These are phyloP conservation scores for Meriones psammophilus DNA, from an alignment of 2,797 vertebrate genomes.

Conservation along the genomic window DNA sequence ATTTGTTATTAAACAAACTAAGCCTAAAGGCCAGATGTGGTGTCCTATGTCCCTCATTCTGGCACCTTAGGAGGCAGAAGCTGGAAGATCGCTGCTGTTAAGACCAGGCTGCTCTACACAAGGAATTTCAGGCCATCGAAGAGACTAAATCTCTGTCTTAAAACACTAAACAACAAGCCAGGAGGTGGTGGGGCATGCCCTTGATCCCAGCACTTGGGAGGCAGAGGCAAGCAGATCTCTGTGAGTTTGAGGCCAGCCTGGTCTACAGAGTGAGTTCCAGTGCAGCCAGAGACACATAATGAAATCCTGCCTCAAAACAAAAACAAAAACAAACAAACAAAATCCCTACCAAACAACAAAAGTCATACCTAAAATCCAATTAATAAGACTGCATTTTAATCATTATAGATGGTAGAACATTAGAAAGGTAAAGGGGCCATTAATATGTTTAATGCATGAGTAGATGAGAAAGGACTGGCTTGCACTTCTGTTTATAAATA, in stretches of 20 bases:
- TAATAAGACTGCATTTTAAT: background rate
- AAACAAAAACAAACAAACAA: no score
- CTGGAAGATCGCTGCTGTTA: background rate
- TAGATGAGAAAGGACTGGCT: background rate
- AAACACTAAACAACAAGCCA: background rate
- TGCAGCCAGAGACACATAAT: no score
- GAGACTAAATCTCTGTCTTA: background rate
- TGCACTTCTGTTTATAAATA: background rate
- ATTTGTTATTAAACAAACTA: conserved; percentile 23
- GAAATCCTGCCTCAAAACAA: no score
- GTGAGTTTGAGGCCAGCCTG: no score
- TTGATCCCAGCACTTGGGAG: no score
- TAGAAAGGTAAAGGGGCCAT: background rate
- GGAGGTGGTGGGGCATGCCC: no score
- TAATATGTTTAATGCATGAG: background rate
- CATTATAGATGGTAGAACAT: background rate
- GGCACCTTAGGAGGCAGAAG: background rate
- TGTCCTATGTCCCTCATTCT: background rate
- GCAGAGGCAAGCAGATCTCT: no score
- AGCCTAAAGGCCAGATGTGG: background rate
- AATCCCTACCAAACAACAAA: background rate
- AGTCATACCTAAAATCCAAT: conserved; percentile 12
- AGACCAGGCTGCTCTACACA: background rate
- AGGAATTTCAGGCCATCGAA: background rate
- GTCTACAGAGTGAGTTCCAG: no score